These are phyloP conservation scores for Phrixothrix hirtus DNA, from an alignment of 2,888 invertebrate genomes.

Conservation along the genomic window DNA sequence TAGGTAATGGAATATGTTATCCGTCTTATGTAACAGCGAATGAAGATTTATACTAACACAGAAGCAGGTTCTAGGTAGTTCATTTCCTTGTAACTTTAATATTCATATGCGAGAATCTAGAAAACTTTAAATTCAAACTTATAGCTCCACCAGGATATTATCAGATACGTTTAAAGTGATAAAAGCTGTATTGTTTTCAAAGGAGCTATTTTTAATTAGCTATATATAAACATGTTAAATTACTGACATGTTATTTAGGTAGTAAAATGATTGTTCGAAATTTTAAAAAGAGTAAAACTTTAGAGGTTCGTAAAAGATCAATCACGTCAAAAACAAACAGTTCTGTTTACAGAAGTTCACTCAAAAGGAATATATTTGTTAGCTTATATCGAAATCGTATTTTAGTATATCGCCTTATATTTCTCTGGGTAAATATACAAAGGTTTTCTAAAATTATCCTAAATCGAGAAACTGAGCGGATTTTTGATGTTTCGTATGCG, in stretches of 20 bases:
- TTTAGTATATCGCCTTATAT: slow-evolving; percentile 6
- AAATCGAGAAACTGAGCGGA: slow-evolving; percentile 17
- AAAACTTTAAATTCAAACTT: slow-evolving; percentile 30
- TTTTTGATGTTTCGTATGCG: slow-evolving; percentile 8
- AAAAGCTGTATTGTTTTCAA: no score
- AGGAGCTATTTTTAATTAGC: no score
- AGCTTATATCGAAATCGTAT: slow-evolving; percentile 14
- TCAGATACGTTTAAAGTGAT: no score
- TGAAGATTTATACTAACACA: slow-evolving; percentile 30
- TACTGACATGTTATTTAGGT: not conserved
- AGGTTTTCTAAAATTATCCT: slow-evolving; percentile 12
- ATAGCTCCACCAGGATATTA: slow-evolving; percentile 22
- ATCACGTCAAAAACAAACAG: slow-evolving; percentile 9
- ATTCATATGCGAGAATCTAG: slow-evolving; percentile 25
- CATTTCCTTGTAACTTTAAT: slow-evolving; percentile 23
- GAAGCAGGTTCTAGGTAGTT: slow-evolving; percentile 28
- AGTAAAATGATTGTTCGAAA: not conserved
- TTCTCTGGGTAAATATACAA: slow-evolving; percentile 16
- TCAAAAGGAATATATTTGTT: slow-evolving; percentile 19
- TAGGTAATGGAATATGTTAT: slow-evolving; percentile 24
- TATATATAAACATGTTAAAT: not conserved
- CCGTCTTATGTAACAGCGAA: slow-evolving; percentile 22
- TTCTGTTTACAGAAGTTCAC: slow-evolving; percentile 15
- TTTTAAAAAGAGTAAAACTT: no score
- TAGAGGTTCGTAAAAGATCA: not conserved